Conservation (phyloP, 92 coral and sea anemone species). For the Nematostella vectensis region DNA sequence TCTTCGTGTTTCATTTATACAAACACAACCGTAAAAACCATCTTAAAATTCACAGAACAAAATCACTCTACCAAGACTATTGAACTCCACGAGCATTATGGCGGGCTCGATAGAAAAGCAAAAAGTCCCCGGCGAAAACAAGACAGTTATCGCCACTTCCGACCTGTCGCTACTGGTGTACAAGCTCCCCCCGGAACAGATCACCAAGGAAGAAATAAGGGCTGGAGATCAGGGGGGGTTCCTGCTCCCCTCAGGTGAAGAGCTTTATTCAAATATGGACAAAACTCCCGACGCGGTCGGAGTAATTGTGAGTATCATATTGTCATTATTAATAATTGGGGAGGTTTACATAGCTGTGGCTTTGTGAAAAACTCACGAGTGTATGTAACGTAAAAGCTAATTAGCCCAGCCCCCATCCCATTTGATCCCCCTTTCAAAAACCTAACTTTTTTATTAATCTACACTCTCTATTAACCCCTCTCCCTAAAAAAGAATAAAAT, state of each 20-base stretch:
- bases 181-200: constrained; percentile 9
- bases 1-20: too few species aligned
- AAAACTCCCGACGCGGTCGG: constrained; percentile 4
- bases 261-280: constrained; percentile 5
- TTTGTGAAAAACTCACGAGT: too few species aligned
- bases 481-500: too few species aligned
- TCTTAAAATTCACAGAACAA: too few species aligned
- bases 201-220: constrained; percentile 6
- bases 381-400: too few species aligned
- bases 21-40: too few species aligned
- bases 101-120: constrained; percentile 18
- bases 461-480: too few species aligned
- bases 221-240: constrained; percentile 20
- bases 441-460: too few species aligned
- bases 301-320: constrained; percentile 16
- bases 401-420: too few species aligned
- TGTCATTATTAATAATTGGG: too few species aligned
- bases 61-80: background rate
- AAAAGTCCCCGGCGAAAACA: constrained; percentile 32
- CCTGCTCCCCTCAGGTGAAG: constrained; percentile 27
- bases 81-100: constrained; percentile 7
- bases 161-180: constrained; percentile 19
- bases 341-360: too few species aligned
- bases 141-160: constrained; percentile 13
- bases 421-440: too few species aligned